Evolutionary conservation across 2,888 invertebrate genomes (phyloP).

Genomic region (Willowsia nigromaculata): DNA sequence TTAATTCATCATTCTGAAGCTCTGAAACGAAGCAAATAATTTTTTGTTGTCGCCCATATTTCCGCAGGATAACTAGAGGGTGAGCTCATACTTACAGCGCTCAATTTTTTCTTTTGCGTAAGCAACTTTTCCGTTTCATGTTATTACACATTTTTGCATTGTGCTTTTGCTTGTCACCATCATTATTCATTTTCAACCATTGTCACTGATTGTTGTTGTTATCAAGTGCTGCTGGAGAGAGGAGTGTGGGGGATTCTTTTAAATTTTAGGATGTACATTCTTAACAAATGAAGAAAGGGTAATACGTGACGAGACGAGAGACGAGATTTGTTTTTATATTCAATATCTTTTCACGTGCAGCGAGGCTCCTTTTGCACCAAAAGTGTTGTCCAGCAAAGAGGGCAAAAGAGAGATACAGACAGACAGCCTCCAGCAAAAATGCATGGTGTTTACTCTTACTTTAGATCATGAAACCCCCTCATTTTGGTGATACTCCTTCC

Average conservation of each 20-base stretch:
- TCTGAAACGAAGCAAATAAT: too few species aligned
- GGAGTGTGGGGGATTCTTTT: background rate
- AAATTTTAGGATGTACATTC: background rate
- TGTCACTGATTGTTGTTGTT: too few species aligned
- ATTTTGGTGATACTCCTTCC: conserved; percentile 7
- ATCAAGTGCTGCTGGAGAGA: too few species aligned
- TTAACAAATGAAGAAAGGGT: background rate
- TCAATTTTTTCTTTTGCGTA: background rate
- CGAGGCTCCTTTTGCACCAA: background rate
- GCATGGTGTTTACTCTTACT: background rate
- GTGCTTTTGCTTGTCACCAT: too few species aligned
- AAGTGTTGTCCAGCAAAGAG: background rate
- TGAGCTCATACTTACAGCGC: too few species aligned
- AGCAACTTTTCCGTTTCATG: background rate
- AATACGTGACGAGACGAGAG: background rate
- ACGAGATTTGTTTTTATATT: background rate
- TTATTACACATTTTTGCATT: background rate
- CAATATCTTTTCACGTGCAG: background rate
- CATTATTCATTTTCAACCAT: too few species aligned
- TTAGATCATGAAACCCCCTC: background rate
- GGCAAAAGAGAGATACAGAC: background rate
- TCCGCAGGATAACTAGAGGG: too few species aligned
- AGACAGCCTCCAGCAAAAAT: background rate
- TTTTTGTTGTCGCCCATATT: too few species aligned
- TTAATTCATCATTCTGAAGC: too few species aligned